Percentiles rank a stretch among this genome's conserved stretches.
phyloP scores from a whole-genome alignment of 2,797 vertebrate species.

The Crenichthys baileyi region DNA sequence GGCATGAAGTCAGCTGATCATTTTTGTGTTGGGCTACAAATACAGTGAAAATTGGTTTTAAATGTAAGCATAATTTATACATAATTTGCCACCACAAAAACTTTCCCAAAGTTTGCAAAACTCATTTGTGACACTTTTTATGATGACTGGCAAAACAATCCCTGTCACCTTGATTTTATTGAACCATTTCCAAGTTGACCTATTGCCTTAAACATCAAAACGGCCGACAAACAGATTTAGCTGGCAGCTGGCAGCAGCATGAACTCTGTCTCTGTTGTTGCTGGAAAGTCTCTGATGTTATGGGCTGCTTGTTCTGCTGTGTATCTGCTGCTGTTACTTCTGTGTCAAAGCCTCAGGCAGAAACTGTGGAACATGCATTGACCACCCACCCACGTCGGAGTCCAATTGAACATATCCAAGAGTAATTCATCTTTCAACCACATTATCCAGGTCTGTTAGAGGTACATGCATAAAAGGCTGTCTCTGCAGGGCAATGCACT shows the following conservation, averaged over 20 bases:
- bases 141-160: background rate
- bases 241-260: background rate
- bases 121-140: background rate
- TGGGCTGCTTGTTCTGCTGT: background rate
- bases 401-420: slow-evolving; percentile 9
- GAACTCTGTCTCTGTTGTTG: slow-evolving; percentile 3
- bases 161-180: background rate
- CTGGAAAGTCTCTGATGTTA: slow-evolving; percentile 3
- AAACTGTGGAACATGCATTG: slow-evolving; percentile 5
- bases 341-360: slow-evolving; percentile 8
- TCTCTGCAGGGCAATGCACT: background rate
- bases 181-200: background rate
- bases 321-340: slow-evolving; percentile 1
- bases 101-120: background rate
- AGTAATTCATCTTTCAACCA: background rate
- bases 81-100: background rate
- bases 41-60: background rate
- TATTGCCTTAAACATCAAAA: slow-evolving; percentile 7
- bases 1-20: background rate
- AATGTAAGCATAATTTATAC: background rate
- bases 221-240: slow-evolving; percentile 5
- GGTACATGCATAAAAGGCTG: background rate
- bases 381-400: background rate
- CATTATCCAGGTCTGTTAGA: slow-evolving; percentile 2
- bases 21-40: background rate